Percentiles rank a stretch among this genome's conserved stretches.
Evolutionary conservation across 2,797 vertebrate genomes (phyloP).

Genomic region (Odontamblyopus rebecca): DNA sequence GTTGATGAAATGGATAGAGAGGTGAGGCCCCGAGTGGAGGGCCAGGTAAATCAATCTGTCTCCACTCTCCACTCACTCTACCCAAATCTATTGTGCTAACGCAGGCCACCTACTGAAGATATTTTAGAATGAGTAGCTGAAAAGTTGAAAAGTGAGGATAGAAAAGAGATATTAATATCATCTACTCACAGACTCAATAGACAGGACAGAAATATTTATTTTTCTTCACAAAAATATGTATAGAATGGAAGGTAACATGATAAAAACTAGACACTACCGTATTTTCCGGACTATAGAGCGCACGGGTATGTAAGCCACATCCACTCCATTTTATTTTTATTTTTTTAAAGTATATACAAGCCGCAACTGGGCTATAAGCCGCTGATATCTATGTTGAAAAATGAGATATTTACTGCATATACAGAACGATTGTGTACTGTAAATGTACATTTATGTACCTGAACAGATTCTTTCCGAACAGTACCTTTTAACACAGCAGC

Average conservation of each 20-base stretch:
- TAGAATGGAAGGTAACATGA: neutral
- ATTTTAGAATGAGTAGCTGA: slow-evolving; percentile 27
- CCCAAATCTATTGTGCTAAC: slow-evolving; percentile 50
- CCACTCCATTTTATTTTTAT: too few species aligned
- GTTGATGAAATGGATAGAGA: slow-evolving; percentile 52
- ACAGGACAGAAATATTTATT: slow-evolving; percentile 6
- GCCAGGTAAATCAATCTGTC: slow-evolving; percentile 51
- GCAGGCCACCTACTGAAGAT: slow-evolving; percentile 28
- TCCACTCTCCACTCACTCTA: slow-evolving; percentile 26
- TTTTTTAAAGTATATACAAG: too few species aligned
- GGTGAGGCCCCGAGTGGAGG: slow-evolving; percentile 3
- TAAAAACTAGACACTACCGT: too few species aligned
- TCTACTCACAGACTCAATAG: slow-evolving; percentile 18
- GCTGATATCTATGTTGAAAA: too few species aligned
- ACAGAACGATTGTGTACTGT: too few species aligned
- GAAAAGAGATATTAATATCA: slow-evolving; percentile 2
- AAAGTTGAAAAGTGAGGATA: slow-evolving; percentile 21
- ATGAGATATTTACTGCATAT: too few species aligned
- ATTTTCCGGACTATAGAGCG: too few species aligned
- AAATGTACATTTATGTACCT: too few species aligned
- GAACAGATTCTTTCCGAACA: too few species aligned
- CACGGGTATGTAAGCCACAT: too few species aligned
- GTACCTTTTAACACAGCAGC: too few species aligned
- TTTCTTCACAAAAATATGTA: neutral
- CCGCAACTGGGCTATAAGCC: too few species aligned